phyloP scores from a whole-genome alignment of 2,888 invertebrate species.

The Malacosoma neustria region DNA sequence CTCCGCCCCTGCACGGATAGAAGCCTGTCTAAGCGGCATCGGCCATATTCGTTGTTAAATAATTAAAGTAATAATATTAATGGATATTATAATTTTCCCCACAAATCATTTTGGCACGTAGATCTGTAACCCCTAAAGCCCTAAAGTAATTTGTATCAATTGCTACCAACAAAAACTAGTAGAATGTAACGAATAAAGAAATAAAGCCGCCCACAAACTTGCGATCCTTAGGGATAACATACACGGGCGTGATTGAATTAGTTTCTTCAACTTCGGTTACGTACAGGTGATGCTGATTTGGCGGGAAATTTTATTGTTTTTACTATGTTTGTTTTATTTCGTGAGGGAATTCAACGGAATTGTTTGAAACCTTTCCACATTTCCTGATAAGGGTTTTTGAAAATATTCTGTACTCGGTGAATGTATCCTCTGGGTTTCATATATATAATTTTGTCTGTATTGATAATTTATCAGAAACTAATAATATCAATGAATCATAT shows the following conservation, averaged over 20 bases:
- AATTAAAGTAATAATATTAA: too few species aligned
- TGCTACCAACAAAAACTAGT: slow-evolving; percentile 15
- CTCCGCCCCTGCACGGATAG: too few species aligned
- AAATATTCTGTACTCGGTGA: too few species aligned
- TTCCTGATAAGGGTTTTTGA: too few species aligned
- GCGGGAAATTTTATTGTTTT: slow-evolving; percentile 3
- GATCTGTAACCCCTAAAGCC: slow-evolving; percentile 15
- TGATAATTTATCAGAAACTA: too few species aligned
- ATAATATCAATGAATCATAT: too few species aligned
- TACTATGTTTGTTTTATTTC: slow-evolving; percentile 1
- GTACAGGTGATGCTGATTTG: slow-evolving; percentile 5
- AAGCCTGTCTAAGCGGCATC: too few species aligned
- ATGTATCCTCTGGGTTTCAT: too few species aligned
- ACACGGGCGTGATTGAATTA: slow-evolving; percentile 6
- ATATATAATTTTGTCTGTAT: too few species aligned
- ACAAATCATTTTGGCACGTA: neutral
- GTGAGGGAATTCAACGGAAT: neutral
- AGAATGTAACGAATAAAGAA: slow-evolving; percentile 14
- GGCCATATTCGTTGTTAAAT: too few species aligned
- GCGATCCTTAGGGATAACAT: slow-evolving; percentile 27
- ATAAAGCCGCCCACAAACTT: slow-evolving; percentile 32
- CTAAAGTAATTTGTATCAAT: slow-evolving; percentile 38
- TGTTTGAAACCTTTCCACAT: too few species aligned
- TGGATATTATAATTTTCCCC: too few species aligned
- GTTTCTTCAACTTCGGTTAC: slow-evolving; percentile 4